Evolutionary conservation across 2,797 vertebrate genomes (phyloP).

Genomic region (Sylvia borin): DNA sequence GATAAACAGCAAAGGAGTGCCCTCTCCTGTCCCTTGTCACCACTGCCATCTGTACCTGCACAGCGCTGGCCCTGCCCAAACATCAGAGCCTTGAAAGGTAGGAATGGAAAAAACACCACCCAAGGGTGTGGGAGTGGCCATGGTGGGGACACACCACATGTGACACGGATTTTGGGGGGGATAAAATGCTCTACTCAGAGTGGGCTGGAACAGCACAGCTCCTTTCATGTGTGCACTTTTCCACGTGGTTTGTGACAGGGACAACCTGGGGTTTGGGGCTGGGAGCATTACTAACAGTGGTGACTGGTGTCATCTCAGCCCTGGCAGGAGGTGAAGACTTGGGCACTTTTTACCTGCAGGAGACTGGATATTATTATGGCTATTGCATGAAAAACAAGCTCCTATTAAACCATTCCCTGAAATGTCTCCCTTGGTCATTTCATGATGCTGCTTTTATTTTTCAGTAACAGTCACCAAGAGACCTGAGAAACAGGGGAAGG

Average conservation of each 20-base stretch:
- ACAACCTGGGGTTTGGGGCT: background rate
- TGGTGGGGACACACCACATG: background rate
- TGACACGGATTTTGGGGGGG: fast-evolving
- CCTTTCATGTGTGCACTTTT: background rate
- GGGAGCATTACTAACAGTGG: background rate
- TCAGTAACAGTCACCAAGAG: slow-evolving; percentile 7
- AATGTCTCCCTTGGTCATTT: slow-evolving; percentile 39
- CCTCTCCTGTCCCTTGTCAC: slow-evolving; percentile 16
- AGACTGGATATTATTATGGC: background rate
- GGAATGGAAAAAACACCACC: background rate
- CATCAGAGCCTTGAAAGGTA: background rate
- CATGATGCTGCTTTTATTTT: background rate
- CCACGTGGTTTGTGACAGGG: fast-evolving
- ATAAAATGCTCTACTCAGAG: background rate
- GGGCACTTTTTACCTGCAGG: background rate
- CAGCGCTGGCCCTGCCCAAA: background rate
- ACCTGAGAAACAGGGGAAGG: background rate
- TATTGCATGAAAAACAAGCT: slow-evolving; percentile 22
- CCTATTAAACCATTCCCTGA: slow-evolving; percentile 16
- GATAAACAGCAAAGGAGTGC: background rate
- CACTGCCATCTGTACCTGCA: background rate
- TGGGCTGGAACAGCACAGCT: background rate
- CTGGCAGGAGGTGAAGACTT: background rate
- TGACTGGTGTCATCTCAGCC: background rate
- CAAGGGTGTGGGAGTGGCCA: background rate